Conservation (phyloP, 2,113 vertebrate species). For the Carollia perspicillata region DNA sequence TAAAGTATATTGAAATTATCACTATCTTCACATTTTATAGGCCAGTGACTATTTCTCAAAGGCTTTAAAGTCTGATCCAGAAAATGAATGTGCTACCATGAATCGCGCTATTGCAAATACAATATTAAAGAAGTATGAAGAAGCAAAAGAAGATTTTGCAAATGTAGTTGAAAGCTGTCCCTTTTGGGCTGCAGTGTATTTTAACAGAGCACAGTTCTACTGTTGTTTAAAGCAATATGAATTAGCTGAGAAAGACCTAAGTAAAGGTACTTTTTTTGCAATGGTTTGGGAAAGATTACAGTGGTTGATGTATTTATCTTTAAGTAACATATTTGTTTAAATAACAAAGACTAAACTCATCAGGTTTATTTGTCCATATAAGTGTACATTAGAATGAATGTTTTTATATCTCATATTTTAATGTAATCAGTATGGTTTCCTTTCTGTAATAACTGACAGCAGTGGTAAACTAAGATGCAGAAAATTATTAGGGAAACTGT, state of each 20-base stretch:
- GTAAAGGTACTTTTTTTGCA: constrained; percentile 74
- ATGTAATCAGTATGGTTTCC: background rate
- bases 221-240: constrained; percentile 80
- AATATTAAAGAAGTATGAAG: constrained; percentile 79
- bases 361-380: background rate
- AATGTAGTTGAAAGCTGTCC: constrained; percentile 76
- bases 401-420: background rate
- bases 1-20: constrained; percentile 37
- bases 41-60: constrained; percentile 82
- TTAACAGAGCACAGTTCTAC: constrained; percentile 82
- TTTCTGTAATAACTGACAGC: background rate
- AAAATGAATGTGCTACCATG: constrained; percentile 80
- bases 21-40: constrained; percentile 72
- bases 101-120: constrained; percentile 84
- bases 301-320: background rate
- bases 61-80: constrained; percentile 80
- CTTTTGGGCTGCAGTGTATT: constrained; percentile 79
- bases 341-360: background rate
- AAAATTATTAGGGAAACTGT: background rate
- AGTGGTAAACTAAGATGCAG: background rate
- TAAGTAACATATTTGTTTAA: background rate
- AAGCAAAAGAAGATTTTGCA: constrained; percentile 84
- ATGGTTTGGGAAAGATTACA: background rate
- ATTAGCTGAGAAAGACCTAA: constrained; percentile 81
- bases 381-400: background rate